Conservation (phyloP, 2,888 invertebrate genomes). For the Dryomyza anilis region DNA sequence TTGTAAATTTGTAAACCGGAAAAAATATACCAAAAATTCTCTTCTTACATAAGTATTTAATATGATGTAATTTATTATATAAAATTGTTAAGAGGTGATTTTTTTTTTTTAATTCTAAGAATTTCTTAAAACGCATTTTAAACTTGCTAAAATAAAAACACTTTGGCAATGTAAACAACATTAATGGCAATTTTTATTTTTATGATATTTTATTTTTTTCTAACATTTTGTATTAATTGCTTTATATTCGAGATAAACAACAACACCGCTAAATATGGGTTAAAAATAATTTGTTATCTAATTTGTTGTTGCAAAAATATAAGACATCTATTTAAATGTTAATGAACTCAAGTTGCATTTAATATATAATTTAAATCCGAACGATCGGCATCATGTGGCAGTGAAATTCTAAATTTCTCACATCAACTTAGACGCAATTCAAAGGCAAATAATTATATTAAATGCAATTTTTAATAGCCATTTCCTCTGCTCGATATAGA, state of each 20-base stretch:
- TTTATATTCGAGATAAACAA: too few relatives aligned
- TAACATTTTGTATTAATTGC: too few relatives aligned
- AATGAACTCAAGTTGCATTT: neutral
- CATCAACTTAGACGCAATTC: slow-evolving; percentile 11
- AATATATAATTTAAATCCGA: neutral
- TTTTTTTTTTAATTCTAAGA: too few relatives aligned
- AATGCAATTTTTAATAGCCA: neutral
- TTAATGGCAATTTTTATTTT: too few relatives aligned
- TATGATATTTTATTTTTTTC: too few relatives aligned
- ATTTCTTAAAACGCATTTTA: neutral
- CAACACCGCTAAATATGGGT: neutral
- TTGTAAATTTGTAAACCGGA: too few relatives aligned
- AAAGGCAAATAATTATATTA: neutral
- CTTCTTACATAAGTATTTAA: too few relatives aligned
- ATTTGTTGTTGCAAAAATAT: neutral
- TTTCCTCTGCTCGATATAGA: too few relatives aligned
- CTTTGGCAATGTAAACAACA: neutral
- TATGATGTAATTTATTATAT: too few relatives aligned
- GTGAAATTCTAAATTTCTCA: neutral
- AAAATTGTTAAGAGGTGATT: too few relatives aligned
- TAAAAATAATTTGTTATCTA: slow-evolving; percentile 4
- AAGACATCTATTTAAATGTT: neutral
- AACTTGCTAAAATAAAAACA: neutral
- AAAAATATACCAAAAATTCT: too few relatives aligned
- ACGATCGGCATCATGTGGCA: neutral